Percentiles rank a stretch among this genome's conserved stretches.
Conservation (phyloP, 2,888 invertebrate species). For the Melieria picta region DNA sequence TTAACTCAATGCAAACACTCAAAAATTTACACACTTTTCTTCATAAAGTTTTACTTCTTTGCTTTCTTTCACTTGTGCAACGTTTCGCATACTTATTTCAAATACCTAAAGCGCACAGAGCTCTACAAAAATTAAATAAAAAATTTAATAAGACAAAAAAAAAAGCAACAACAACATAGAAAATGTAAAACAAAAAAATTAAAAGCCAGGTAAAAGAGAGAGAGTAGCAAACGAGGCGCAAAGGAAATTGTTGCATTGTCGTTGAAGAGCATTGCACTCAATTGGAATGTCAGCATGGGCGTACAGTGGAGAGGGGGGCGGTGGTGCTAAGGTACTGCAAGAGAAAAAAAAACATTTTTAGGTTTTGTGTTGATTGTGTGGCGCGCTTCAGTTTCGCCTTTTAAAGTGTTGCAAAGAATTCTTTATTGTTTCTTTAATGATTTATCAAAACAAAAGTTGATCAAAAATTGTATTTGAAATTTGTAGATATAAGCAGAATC, state of each 20-base stretch:
- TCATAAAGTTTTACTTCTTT: not conserved
- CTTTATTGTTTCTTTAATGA: no score
- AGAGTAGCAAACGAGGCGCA: not conserved
- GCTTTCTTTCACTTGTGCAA: no score
- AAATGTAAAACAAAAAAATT: no score
- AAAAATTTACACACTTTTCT: slow-evolving; percentile 27
- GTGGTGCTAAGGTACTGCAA: no score
- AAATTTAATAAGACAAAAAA: not conserved
- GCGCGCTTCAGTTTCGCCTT: no score
- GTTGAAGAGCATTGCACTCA: slow-evolving; percentile 3
- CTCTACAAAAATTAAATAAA: not conserved
- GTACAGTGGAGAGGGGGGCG: no score
- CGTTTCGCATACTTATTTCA: not conserved
- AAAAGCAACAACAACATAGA: not conserved
- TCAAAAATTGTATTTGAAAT: no score
- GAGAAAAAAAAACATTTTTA: no score
- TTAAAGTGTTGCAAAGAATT: no score
- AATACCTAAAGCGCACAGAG: not conserved
- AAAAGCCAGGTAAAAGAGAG: not conserved
- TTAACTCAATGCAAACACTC: slow-evolving; percentile 40
- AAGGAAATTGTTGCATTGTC: slow-evolving; percentile 31
- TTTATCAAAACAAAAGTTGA: no score
- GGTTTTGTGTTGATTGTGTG: no score
- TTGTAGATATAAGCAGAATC: no score
- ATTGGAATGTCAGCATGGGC: slow-evolving; percentile 25